These are phyloP conservation scores for Leptobrachium leishanense DNA, from an alignment of 2,113 vertebrate genomes.

Conservation along the genomic window DNA sequence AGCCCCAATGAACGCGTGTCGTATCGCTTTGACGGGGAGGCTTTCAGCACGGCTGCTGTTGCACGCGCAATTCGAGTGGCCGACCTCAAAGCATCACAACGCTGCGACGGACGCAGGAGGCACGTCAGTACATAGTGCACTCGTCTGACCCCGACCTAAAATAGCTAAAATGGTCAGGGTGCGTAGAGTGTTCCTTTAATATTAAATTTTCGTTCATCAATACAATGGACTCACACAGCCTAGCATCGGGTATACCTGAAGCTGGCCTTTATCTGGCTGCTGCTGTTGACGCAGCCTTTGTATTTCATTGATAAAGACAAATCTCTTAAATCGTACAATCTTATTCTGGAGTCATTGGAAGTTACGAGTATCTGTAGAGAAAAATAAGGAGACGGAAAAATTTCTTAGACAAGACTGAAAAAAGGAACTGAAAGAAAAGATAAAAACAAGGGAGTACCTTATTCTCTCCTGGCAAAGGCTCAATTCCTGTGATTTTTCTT, in stretches of 20 bases:
- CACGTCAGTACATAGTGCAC: no score
- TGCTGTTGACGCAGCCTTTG: slow-evolving; percentile 97
- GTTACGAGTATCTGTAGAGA: slow-evolving; percentile 89
- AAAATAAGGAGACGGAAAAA: slow-evolving; percentile 38
- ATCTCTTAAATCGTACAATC: slow-evolving; percentile 94
- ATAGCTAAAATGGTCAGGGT: no score
- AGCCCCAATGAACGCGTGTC: no score
- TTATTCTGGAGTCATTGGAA: slow-evolving; percentile 95
- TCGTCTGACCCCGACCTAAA: no score
- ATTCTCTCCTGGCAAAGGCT: slow-evolving; percentile 95
- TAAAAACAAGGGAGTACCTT: slow-evolving; percentile 73
- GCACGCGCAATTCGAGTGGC: no score
- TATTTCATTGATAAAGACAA: slow-evolving; percentile 98
- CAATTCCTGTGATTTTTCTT: slow-evolving; percentile 97
- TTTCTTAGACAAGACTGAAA: neutral
- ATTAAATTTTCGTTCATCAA: no score
- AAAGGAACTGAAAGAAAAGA: neutral
- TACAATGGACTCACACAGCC: no score
- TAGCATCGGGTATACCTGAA: slow-evolving; percentile 81
- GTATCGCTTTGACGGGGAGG: no score
- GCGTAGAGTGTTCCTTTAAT: no score
- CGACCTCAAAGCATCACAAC: no score
- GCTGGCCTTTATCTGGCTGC: slow-evolving; percentile 98
- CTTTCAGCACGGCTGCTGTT: no score
- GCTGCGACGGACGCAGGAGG: no score